These are phyloP conservation scores for Allygus modestus DNA, from an alignment of 2,888 invertebrate species.

Conservation along the genomic window DNA sequence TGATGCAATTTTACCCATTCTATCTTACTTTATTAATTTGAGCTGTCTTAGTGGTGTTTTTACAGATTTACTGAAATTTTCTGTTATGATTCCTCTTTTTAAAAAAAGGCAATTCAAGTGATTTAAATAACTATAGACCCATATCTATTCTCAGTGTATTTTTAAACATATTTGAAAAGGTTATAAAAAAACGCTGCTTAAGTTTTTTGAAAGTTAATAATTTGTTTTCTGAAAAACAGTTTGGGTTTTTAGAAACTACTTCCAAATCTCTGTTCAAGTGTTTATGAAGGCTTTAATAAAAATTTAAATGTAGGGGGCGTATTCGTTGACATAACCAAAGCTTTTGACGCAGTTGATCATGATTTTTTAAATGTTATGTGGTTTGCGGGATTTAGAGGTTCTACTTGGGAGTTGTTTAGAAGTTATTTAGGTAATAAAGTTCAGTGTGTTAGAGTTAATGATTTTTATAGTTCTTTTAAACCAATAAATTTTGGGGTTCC, in stretches of 20 bases:
- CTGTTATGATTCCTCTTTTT: not conserved
- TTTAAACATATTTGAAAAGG: slow-evolving; percentile 15
- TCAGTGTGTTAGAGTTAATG: not conserved
- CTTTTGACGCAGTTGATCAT: not conserved
- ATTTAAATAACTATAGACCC: not conserved
- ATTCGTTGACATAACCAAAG: not conserved
- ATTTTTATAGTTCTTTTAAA: not conserved
- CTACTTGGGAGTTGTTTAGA: not conserved
- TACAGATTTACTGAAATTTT: not conserved
- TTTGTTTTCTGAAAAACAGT: not conserved
- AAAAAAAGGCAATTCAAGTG: not conserved
- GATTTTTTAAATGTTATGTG: not conserved
- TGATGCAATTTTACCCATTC: not conserved
- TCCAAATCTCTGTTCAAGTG: not conserved
- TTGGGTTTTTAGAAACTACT: not conserved
- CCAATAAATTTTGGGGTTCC: not conserved
- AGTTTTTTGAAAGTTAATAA: not conserved
- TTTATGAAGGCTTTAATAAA: not conserved
- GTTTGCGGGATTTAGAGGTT: not conserved
- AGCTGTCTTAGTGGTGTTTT: not conserved
- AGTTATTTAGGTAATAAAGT: not conserved
- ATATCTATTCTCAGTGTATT: not conserved
- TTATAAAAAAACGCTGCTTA: not conserved
- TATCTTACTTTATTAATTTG: not conserved
- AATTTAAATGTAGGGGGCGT: not conserved